Evolutionary conservation across 2,888 invertebrate genomes (phyloP).

Genomic region (Anoncus sp.): DNA sequence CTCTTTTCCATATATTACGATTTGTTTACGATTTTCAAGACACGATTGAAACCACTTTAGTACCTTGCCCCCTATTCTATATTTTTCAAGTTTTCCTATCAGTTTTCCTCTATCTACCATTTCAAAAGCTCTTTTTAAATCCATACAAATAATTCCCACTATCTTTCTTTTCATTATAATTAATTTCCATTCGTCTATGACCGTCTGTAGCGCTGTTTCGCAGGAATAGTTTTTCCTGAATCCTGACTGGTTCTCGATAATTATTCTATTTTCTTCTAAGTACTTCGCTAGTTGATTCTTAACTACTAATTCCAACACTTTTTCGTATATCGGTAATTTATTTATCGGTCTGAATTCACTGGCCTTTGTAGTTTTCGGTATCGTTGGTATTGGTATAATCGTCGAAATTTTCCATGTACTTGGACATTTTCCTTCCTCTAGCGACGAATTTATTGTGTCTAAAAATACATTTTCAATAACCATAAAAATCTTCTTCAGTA

Average conservation of each 20-base stretch:
- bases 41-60: no score
- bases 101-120: slow-evolving; percentile 19
- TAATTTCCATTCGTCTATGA: slow-evolving; percentile 49
- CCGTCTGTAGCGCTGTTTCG: slow-evolving; percentile 39
- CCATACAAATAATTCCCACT: slow-evolving; percentile 43
- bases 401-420: no score
- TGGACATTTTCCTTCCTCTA: no score
- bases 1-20: no score
- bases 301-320: slow-evolving; percentile 33
- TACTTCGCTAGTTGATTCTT: slow-evolving; percentile 12
- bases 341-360: background rate
- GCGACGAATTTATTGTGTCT: no score
- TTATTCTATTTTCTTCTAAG: slow-evolving; percentile 16
- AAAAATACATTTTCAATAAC: no score
- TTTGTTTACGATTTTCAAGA: no score
- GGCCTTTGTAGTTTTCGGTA: no score
- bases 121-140: slow-evolving; percentile 10
- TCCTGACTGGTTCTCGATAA: slow-evolving; percentile 35
- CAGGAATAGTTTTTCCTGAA: slow-evolving; percentile 48
- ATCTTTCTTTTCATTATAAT: slow-evolving; percentile 27
- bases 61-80: no score
- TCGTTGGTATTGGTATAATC: no score
- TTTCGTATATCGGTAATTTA: slow-evolving; percentile 23
- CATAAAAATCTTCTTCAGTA: no score
- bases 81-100: slow-evolving; percentile 16